A percentile compares a stretch with the other conserved stretches of the same genome.
phyloP scores from a whole-genome alignment of 2,888 invertebrate genomes.

The Eupithecia pulchellata region DNA sequence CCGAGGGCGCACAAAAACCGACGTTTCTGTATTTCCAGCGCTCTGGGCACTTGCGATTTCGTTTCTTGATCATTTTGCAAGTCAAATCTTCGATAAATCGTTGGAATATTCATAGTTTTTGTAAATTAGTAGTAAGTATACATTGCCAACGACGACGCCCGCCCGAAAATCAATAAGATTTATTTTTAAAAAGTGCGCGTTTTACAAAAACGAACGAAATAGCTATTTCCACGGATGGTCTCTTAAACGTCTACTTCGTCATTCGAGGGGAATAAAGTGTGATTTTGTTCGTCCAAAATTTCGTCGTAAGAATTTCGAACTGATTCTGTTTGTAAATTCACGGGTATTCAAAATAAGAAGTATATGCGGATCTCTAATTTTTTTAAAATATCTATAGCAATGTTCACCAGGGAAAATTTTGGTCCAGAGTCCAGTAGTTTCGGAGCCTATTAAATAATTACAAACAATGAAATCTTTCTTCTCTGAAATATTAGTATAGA shows the following conservation, averaged over 20 bases:
- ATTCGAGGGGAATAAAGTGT: background rate
- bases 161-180: background rate
- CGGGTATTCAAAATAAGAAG: too few species aligned
- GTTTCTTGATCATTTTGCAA: conserved; percentile 14
- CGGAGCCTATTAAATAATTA: too few species aligned
- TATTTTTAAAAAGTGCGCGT: background rate
- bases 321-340: too few species aligned
- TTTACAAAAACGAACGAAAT: background rate
- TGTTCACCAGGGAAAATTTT: too few species aligned
- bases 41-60: conserved; percentile 18
- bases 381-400: too few species aligned
- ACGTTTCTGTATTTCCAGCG: conserved; percentile 23
- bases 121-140: too few species aligned
- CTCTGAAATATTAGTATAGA: too few species aligned
- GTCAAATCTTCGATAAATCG: conserved; percentile 12
- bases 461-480: too few species aligned
- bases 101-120: conserved; percentile 4
- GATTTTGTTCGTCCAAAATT: background rate
- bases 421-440: too few species aligned
- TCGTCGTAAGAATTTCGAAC: background rate
- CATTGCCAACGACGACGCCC: too few species aligned
- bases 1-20: conserved; percentile 18
- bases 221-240: background rate
- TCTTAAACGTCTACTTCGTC: background rate
- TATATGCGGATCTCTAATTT: too few species aligned